Conservation (phyloP, 2,113 vertebrate genomes). For the Elanus axillaris region DNA sequence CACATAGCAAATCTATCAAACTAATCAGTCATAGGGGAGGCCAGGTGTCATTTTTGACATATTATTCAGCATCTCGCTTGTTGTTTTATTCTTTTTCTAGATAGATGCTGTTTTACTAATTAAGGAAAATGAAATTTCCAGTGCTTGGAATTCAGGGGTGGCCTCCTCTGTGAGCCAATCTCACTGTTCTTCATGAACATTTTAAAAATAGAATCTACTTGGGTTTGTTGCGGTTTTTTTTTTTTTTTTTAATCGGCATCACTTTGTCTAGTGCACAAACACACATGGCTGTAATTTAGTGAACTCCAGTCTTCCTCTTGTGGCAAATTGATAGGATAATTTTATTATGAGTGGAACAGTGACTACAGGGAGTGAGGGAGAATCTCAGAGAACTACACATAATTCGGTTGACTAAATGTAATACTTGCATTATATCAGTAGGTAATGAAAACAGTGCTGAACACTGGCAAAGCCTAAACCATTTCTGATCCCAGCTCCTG, state of each 20-base stretch:
- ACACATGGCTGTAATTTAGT: constrained; percentile 74
- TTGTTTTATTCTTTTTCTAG: constrained; percentile 51
- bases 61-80: constrained; percentile 67
- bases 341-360: constrained; percentile 78
- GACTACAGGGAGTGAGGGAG: constrained; percentile 72
- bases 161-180: constrained; percentile 45
- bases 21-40: constrained; percentile 71
- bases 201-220: constrained; percentile 64
- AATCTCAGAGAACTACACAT: constrained; percentile 68
- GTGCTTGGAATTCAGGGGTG: constrained; percentile 35
- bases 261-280: constrained; percentile 65
- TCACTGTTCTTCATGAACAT: constrained; percentile 30
- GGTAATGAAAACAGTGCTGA: constrained; percentile 73
- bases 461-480: constrained; percentile 55
- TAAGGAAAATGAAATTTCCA: constrained; percentile 68
- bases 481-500: constrained; percentile 70
- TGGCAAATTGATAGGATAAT: constrained; percentile 78
- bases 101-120: constrained; percentile 67
- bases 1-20: constrained; percentile 67
- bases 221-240: neutral
- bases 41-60: constrained; percentile 73
- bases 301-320: constrained; percentile 73
- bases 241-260: constrained; percentile 67
- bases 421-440: constrained; percentile 67
- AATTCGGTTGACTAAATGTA: constrained; percentile 78